Conservation (phyloP, 2,888 invertebrate genomes). For the Eumacrocentrus americanus region DNA sequence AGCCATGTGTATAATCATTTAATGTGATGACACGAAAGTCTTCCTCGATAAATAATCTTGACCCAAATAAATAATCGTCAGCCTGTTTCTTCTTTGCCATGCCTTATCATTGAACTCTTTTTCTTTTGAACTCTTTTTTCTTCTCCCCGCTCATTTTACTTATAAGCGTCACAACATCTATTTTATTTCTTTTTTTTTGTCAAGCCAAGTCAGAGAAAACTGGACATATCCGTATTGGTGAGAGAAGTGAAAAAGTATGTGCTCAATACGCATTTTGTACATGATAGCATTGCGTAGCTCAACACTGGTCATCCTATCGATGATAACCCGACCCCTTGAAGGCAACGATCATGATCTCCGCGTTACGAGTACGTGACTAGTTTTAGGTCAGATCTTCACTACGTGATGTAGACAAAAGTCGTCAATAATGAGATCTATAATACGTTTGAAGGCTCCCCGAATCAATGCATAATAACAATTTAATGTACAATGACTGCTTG, state of each 20-base stretch:
- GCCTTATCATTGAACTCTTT: neutral
- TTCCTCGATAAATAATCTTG: conserved; percentile 28
- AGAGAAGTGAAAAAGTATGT: neutral
- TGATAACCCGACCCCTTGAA: conserved; percentile 16
- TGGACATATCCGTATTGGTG: neutral
- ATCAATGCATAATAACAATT: neutral
- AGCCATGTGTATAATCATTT: neutral
- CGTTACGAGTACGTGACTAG: neutral
- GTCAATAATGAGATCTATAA: neutral
- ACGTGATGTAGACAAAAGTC: neutral
- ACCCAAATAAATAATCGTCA: conserved; percentile 26
- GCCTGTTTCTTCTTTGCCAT: neutral
- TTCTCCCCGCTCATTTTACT: neutral
- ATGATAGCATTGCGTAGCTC: conserved; percentile 11
- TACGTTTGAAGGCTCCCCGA: neutral
- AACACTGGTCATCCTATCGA: neutral
- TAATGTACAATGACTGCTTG: no score
- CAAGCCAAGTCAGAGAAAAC: neutral
- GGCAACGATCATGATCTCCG: conserved; percentile 15
- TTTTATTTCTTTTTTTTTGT: neutral
- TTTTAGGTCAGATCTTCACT: neutral
- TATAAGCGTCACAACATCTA: neutral
- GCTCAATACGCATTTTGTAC: neutral
- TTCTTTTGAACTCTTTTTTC: neutral
- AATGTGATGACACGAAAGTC: neutral